Evolutionary conservation across 2,113 vertebrate species (phyloP).

Genomic region (Spea multiplicata): DNA sequence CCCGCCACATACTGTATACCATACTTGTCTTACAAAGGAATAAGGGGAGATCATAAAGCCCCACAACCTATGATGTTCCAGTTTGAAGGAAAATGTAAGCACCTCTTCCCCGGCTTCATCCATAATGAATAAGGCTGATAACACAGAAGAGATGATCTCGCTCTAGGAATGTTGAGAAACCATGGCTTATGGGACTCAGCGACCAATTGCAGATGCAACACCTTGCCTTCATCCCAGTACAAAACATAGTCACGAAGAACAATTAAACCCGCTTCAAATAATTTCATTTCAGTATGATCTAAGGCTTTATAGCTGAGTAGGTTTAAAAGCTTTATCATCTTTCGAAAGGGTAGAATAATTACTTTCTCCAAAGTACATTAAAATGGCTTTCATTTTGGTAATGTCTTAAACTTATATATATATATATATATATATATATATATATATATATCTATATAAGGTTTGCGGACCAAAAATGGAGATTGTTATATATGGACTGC

Average conservation of each 20-base stretch:
- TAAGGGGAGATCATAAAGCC: too few species aligned
- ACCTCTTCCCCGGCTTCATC: too few species aligned
- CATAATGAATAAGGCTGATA: too few species aligned
- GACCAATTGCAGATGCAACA: too few species aligned
- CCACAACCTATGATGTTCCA: too few species aligned
- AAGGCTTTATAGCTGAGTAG: constrained; percentile 28
- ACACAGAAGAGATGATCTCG: too few species aligned
- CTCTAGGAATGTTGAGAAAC: too few species aligned
- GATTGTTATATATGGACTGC: neutral
- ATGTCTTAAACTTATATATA: neutral
- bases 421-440: neutral
- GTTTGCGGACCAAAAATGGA: neutral
- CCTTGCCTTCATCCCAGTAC: too few species aligned
- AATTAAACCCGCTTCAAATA: constrained; percentile 11
- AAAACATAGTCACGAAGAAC: neutral
- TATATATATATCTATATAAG: neutral
- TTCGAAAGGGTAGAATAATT: constrained; percentile 37
- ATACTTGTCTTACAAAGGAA: too few species aligned
- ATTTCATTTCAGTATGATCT: constrained; percentile 6
- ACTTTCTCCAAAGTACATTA: constrained; percentile 22
- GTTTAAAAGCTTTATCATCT: constrained; percentile 37
- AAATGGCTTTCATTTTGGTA: neutral
- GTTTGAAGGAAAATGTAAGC: too few species aligned
- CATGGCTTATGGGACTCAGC: too few species aligned
- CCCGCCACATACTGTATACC: too few species aligned